Percentiles rank a stretch among this genome's conserved stretches.
Conservation (phyloP, 2,113 vertebrate species). For the Bubo blakistoni region DNA sequence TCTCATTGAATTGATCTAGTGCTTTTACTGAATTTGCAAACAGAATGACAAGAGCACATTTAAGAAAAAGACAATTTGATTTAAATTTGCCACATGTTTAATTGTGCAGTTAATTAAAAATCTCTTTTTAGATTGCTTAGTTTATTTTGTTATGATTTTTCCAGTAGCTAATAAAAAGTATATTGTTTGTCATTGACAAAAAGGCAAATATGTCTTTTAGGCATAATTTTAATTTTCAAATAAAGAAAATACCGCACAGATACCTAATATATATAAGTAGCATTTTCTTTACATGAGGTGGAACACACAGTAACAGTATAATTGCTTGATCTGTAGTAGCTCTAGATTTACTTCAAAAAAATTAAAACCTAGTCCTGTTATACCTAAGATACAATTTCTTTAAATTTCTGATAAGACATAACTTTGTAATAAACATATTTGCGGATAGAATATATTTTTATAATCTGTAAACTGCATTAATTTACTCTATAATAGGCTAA, state of each 20-base stretch:
- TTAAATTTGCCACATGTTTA: background rate
- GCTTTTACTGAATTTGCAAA: background rate
- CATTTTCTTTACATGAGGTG: background rate
- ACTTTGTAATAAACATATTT: background rate
- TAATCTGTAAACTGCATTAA: background rate
- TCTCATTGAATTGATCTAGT: background rate
- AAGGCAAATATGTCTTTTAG: no score
- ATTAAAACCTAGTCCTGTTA: background rate
- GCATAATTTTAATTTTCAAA: background rate
- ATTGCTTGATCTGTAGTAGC: background rate
- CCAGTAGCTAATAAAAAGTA: background rate
- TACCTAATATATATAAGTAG: background rate
- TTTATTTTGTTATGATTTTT: background rate
- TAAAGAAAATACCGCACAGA: background rate
- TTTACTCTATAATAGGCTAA: background rate
- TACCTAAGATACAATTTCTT: background rate
- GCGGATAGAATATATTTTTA: background rate
- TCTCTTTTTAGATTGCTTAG: background rate
- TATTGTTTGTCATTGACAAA: background rate
- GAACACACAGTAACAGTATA: background rate
- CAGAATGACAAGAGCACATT: background rate
- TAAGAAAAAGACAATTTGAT: background rate
- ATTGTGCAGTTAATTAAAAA: background rate
- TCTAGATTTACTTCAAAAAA: background rate
- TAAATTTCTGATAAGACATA: background rate